Evolutionary conservation across 2,797 vertebrate species (phyloP), one percentile per base, ranked within the genome.

Genomic region (Brotula barbata): DNA sequence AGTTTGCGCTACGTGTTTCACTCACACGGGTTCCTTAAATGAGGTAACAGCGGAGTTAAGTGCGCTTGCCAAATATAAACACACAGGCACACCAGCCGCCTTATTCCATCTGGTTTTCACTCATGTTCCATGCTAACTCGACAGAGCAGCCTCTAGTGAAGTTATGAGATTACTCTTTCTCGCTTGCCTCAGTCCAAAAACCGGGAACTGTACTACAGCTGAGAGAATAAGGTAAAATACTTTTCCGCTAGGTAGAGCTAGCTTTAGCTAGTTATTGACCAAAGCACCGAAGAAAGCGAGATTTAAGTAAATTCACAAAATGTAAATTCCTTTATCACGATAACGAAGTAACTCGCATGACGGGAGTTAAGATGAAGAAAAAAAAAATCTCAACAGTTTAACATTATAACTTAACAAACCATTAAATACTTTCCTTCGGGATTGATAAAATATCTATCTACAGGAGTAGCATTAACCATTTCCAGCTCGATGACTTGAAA

Each of bases 161-260:
- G 84, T 77, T 3, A 97, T 97, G 96, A 93, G 88, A 81, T 69
- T 98, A 78, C 92, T 98, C 5, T 88, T 98, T 62, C 64, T 98
- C 56, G 95, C 95, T 7, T 87, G 89, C 14, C 91, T 96, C 7
- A 91, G 91, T 68, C 92, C 92, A 9, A 89, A 89, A 78, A 96
- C 95, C 0, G 96, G 96, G 60, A 98, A 98, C 80, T 89, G 90
- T 42, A 94, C 95, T 15, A 98, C 96, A 20, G 96, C 95, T 3
- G 79, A 88, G 80, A 90, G 96, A 65, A 92, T 98, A 73, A 94
- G 86, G 96, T 97, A 89, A 91, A 34, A 46, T 6, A 17, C 9
- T 2, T 25, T 16, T 14, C 12, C 19, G 42, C n/a, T 65, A 53
- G 52, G 48, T 46, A 40, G 41, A 16, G 51, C 34, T 44, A 54